Evolutionary conservation across 2,113 vertebrate species (phyloP), one percentile per base, ranked within the genome.

Genomic region (Oncorhynchus gorbuscha): DNA sequence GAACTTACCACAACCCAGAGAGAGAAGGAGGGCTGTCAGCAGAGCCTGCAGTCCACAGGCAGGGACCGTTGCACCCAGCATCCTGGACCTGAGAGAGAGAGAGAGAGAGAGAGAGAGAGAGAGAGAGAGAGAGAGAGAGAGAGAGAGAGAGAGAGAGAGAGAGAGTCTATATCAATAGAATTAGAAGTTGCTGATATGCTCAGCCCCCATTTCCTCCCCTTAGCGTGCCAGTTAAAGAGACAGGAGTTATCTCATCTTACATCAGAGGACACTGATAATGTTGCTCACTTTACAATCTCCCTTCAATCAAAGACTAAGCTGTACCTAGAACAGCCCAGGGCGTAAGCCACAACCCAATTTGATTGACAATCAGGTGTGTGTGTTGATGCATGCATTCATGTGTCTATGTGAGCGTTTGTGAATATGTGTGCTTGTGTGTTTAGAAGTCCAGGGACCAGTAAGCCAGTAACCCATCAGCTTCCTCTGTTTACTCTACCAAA

Each of bases 11-110:
- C 73, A 87, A 71, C 68, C 78, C 0, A 77, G 78, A 39, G 83
- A 80, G 73, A 91, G 9, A 45, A 45, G 84, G 62, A 90, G 84
- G 83, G 91, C 77, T 79, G 74, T 75, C 88, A 90, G 88, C 82
- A 90, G 80, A 84, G 75, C 85, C 81, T 83, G 86, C 73, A 83
- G 77, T 86, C 88, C 89, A 83, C 87, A 81, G 78, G 70, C 72
- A 74, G 85, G 67, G 76, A 74, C 73, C 55, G 18, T 30, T 1
- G 26, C 26, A 62, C 78, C 81, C 80, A 35, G 73, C 90, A 88
- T 89, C 87, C 86, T 88, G 85, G 83, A 88, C 91, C 91, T 93
- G 76, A 83, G 74, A 87, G 2, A 82, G 22, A 82, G 39, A 45
- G 2, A 45, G 59, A 22, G 65, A 69, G 66, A 79, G 14, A 75